Percentiles rank a stretch among this genome's conserved stretches.
Evolutionary conservation across 2,888 invertebrate species (phyloP).

Genomic region (Lycaena phlaeas): DNA sequence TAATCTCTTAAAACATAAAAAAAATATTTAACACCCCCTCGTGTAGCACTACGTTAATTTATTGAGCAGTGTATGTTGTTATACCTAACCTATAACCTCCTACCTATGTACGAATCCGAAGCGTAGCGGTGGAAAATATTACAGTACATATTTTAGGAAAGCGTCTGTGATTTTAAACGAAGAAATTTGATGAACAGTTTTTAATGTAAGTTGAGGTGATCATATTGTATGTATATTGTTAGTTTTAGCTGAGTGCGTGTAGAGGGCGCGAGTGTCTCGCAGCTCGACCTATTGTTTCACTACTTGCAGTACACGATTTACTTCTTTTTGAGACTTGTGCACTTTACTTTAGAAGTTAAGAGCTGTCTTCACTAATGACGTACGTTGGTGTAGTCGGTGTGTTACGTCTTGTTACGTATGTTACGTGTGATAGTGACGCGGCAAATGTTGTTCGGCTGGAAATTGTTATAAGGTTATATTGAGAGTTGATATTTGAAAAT

Average conservation of each 20-base stretch:
- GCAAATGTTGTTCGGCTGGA: slow-evolving; percentile 32
- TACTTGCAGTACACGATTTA: slow-evolving; percentile 22
- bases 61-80: slow-evolving; percentile 54
- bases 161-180: slow-evolving; percentile 72
- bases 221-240: slow-evolving; percentile 48
- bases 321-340: slow-evolving; percentile 10
- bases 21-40: slow-evolving; percentile 49
- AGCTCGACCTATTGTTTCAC: slow-evolving; percentile 21
- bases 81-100: slow-evolving; percentile 41
- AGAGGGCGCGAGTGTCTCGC: background rate
- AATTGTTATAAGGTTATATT: slow-evolving; percentile 45
- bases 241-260: slow-evolving; percentile 29
- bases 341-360: slow-evolving; percentile 10
- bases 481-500: slow-evolving; percentile 44
- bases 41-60: slow-evolving; percentile 64
- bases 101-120: slow-evolving; percentile 49
- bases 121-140: slow-evolving; percentile 47
- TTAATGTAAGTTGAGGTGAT: slow-evolving; percentile 50
- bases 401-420: too few relatives aligned
- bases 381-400: slow-evolving; percentile 23
- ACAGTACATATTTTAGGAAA: slow-evolving; percentile 66
- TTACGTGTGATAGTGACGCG: slow-evolving; percentile 10
- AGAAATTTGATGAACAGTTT: slow-evolving; percentile 63
- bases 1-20: slow-evolving; percentile 44
- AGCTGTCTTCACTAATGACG: slow-evolving; percentile 14